Evolutionary conservation across 2,888 invertebrate species (phyloP).

Genomic region (Hedychridium roseum): DNA sequence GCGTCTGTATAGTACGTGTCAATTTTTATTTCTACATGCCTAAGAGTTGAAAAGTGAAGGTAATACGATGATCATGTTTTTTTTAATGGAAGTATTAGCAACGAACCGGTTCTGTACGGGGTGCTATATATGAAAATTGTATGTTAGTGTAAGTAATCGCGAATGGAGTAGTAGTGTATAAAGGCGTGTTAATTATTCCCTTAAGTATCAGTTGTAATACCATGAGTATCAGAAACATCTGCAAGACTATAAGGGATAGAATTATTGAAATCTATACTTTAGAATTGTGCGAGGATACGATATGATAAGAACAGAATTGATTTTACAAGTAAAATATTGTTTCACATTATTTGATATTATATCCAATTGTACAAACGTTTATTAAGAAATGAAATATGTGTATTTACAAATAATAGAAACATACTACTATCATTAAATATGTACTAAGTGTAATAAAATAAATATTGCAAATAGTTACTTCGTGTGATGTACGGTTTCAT

Average conservation of each 20-base stretch:
- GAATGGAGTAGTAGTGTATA: slow-evolving; percentile 19
- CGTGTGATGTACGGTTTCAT: too few species aligned
- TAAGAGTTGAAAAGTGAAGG: too few species aligned
- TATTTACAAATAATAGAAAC: slow-evolving; percentile 50
- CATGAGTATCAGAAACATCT: too few species aligned
- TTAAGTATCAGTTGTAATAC: too few species aligned
- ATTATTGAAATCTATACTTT: slow-evolving; percentile 23
- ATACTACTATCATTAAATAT: slow-evolving; percentile 35
- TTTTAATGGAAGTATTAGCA: too few species aligned
- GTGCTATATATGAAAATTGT: too few species aligned
- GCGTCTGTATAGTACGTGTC: too few species aligned
- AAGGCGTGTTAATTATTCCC: slow-evolving; percentile 17
- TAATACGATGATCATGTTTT: too few species aligned
- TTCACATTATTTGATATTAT: slow-evolving; percentile 48
- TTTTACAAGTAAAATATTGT: slow-evolving; percentile 34
- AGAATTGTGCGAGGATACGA: slow-evolving; percentile 9
- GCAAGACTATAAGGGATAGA: slow-evolving; percentile 27
- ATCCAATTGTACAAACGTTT: slow-evolving; percentile 54
- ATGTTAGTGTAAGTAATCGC: slow-evolving; percentile 6
- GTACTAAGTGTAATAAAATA: slow-evolving; percentile 19
- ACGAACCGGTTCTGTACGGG: too few species aligned
- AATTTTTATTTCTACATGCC: too few species aligned
- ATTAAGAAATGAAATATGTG: slow-evolving; percentile 44
- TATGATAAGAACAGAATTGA: slow-evolving; percentile 9
- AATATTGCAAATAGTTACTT: slow-evolving; percentile 13